Percentiles rank a stretch among this genome's conserved stretches.
Evolutionary conservation across 1,140 invertebrate species (phyloP).

Genomic region (Bombus cullumanus): DNA sequence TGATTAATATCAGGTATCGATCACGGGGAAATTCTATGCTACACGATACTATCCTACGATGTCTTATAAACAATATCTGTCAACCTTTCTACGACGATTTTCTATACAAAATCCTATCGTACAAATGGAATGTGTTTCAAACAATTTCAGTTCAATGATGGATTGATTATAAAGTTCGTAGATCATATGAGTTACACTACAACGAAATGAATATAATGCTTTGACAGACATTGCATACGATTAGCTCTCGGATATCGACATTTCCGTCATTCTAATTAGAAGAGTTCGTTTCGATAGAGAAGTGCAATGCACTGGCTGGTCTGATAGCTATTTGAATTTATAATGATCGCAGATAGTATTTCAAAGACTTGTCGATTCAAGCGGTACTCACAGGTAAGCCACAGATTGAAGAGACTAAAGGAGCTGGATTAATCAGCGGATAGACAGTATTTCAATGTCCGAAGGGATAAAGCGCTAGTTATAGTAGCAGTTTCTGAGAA

Average conservation of each 20-base stretch:
- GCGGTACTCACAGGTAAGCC: neutral
- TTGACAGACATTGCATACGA: slow-evolving; percentile 54
- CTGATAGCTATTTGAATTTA: slow-evolving; percentile 62
- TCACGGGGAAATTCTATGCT: no score
- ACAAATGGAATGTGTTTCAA: no score
- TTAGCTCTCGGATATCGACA: slow-evolving; percentile 58
- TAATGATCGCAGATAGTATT: slow-evolving; percentile 33
- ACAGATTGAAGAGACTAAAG: slow-evolving; percentile 3
- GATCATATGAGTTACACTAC: slow-evolving; percentile 46
- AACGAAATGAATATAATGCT: slow-evolving; percentile 53
- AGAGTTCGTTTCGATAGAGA: slow-evolving; percentile 47
- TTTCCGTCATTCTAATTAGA: slow-evolving; percentile 56
- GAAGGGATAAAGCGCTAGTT: slow-evolving; percentile 11
- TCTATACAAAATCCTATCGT: neutral
- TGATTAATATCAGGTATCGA: neutral
- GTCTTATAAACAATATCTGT: neutral
- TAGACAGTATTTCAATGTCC: neutral
- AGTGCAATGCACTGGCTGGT: slow-evolving; percentile 24
- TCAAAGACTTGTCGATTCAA: slow-evolving; percentile 23
- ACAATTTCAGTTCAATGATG: slow-evolving; percentile 12
- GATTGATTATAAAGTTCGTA: slow-evolving; percentile 39
- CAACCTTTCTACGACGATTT: no score
- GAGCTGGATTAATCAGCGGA: slow-evolving; percentile 42
- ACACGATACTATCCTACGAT: no score
- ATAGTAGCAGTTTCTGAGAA: neutral